These are phyloP conservation scores for Nasonovia ribisnigri DNA, from an alignment of 2,888 invertebrate species.

Conservation along the genomic window DNA sequence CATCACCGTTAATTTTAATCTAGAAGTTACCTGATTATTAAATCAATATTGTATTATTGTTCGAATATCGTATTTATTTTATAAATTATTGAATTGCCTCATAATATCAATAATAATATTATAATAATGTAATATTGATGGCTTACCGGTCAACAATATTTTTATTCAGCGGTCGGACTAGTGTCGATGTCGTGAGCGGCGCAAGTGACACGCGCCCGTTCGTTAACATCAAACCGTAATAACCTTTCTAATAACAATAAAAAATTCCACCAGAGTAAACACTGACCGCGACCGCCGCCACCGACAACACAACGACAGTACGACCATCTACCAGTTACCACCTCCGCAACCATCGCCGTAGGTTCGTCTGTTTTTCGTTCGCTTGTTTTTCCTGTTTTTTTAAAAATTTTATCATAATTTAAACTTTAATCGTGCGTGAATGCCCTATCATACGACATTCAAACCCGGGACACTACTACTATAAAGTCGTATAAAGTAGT, in stretches of 20 bases:
- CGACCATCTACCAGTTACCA: not conserved
- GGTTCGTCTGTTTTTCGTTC: not conserved
- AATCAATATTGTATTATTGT: not conserved
- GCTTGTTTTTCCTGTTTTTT: not conserved
- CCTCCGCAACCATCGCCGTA: not conserved
- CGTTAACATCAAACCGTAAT: not conserved
- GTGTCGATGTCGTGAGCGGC: not conserved
- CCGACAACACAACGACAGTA: too few relatives aligned
- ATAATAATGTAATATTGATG: not conserved
- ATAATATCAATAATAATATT: not conserved
- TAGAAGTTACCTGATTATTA: not conserved
- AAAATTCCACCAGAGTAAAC: slow-evolving; percentile 37
- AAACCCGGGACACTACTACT: not conserved
- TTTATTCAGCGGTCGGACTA: not conserved
- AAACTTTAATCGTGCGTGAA: not conserved
- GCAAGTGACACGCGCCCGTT: not conserved
- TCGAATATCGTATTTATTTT: too few relatives aligned
- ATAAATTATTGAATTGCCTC: not conserved
- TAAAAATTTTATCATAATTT: not conserved
- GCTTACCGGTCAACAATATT: not conserved
- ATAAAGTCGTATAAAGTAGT: not conserved
- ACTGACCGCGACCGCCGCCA: slow-evolving; percentile 15
- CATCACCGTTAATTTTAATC: not conserved
- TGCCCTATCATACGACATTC: not conserved
- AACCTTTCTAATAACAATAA: slow-evolving; percentile 14